Conservation (phyloP, 2,888 invertebrate genomes). For the Cheilosia variabilis region DNA sequence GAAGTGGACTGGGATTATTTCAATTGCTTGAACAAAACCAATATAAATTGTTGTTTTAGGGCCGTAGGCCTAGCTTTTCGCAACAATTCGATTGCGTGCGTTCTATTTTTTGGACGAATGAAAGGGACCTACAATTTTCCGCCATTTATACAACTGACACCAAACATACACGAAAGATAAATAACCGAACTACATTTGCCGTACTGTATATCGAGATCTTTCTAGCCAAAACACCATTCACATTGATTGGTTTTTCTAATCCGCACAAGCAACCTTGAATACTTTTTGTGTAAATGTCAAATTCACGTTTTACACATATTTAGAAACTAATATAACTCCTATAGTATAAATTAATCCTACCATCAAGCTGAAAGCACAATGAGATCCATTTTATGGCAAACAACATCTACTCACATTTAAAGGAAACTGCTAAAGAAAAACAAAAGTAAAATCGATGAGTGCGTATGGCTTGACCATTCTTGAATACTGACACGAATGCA, state of each 20-base stretch:
- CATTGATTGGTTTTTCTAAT: background rate
- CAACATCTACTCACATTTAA: slow-evolving; percentile 33
- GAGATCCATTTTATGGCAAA: slow-evolving; percentile 13
- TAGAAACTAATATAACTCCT: slow-evolving; percentile 12
- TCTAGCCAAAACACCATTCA: background rate
- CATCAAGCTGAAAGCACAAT: slow-evolving; percentile 31
- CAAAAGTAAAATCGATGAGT: slow-evolving; percentile 44
- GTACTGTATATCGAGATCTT: background rate
- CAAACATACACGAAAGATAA: too few relatives aligned
- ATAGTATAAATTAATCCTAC: background rate
- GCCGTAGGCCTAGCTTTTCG: too few relatives aligned
- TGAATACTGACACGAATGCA: slow-evolving; percentile 62
- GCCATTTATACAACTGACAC: too few relatives aligned
- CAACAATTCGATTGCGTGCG: too few relatives aligned
- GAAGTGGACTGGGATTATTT: too few relatives aligned
- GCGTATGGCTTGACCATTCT: slow-evolving; percentile 36
- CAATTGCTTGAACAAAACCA: too few relatives aligned
- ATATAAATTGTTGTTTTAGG: too few relatives aligned
- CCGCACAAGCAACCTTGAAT: too few relatives aligned
- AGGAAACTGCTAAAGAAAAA: slow-evolving; percentile 30
- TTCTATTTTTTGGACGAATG: too few relatives aligned
- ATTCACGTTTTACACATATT: background rate
- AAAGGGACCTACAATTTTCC: too few relatives aligned
- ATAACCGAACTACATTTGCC: too few relatives aligned
- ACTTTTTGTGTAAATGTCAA: too few relatives aligned